A percentile compares a stretch with the other conserved stretches of the same genome.
phyloP scores from a whole-genome alignment of 2,888 invertebrate genomes.

The Heliconius ismenius region DNA sequence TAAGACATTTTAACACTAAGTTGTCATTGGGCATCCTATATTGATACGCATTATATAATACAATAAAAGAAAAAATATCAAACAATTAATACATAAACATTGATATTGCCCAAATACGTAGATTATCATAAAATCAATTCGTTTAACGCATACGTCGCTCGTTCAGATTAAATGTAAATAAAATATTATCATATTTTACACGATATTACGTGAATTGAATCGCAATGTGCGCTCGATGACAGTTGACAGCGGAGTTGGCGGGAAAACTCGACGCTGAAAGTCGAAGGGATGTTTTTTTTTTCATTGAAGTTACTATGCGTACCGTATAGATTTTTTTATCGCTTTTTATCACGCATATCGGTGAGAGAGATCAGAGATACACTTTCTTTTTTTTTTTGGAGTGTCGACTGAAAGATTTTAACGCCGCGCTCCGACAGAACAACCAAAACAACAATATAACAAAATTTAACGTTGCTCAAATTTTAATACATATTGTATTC shows the following conservation, averaged over 20 bases:
- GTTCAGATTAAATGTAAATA: slow-evolving; percentile 22
- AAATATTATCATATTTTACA: slow-evolving; percentile 27
- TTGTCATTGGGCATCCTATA: too few species aligned
- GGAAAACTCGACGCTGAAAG: slow-evolving; percentile 46
- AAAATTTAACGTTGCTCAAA: too few species aligned
- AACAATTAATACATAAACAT: neutral
- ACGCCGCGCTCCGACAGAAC: too few species aligned
- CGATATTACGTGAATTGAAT: slow-evolving; percentile 37
- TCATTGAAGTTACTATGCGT: slow-evolving; percentile 36
- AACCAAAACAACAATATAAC: too few species aligned
- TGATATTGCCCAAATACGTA: neutral
- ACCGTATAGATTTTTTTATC: neutral
- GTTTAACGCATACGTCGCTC: slow-evolving; percentile 6
- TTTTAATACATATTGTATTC: neutral
- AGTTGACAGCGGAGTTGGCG: slow-evolving; percentile 54
- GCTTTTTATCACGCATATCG: neutral
- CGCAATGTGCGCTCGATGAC: slow-evolving; percentile 48
- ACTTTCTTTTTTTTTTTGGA: neutral
- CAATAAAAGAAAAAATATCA: neutral
- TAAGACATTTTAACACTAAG: neutral
- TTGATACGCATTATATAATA: neutral
- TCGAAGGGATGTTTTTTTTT: slow-evolving; percentile 51
- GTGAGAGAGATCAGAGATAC: neutral
- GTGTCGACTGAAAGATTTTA: too few species aligned
- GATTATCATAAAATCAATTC: slow-evolving; percentile 20